Conservation (phyloP, 2,113 vertebrate species). For the Menura novaehollandiae region DNA sequence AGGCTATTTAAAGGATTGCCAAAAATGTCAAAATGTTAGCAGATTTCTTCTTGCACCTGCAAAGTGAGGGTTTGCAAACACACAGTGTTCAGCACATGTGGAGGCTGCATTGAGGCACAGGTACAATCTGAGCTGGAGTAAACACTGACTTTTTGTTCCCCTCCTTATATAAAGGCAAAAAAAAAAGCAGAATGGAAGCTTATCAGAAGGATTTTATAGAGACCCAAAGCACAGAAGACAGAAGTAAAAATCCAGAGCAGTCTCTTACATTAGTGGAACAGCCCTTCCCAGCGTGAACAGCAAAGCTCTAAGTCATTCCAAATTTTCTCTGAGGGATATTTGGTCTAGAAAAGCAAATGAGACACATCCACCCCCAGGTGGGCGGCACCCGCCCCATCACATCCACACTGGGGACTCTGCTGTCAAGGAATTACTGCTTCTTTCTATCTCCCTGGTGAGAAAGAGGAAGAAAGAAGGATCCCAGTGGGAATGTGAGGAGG, state of each 20-base stretch:
- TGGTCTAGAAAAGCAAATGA: background rate
- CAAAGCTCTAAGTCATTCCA: background rate
- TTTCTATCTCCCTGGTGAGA: background rate
- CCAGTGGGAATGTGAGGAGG: background rate
- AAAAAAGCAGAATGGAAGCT: background rate
- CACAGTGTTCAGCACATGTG: background rate
- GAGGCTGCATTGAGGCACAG: background rate
- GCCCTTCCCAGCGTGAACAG: background rate
- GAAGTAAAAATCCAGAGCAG: background rate
- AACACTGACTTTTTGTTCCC: background rate
- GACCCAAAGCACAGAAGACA: background rate
- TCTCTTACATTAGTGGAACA: background rate
- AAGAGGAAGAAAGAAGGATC: background rate
- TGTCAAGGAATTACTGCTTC: background rate
- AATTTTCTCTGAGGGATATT: background rate
- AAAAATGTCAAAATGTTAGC: background rate
- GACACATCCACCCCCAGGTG: background rate
- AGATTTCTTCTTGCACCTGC: background rate
- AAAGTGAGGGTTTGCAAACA: background rate
- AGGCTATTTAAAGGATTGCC: slow-evolving; percentile 22
- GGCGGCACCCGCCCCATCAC: rapidly evolving
- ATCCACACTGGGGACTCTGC: background rate
- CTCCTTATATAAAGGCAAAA: background rate
- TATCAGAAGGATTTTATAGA: background rate
- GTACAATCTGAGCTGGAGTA: background rate